Conservation (phyloP, 2,888 invertebrate species). For the Teleogryllus oceanicus region DNA sequence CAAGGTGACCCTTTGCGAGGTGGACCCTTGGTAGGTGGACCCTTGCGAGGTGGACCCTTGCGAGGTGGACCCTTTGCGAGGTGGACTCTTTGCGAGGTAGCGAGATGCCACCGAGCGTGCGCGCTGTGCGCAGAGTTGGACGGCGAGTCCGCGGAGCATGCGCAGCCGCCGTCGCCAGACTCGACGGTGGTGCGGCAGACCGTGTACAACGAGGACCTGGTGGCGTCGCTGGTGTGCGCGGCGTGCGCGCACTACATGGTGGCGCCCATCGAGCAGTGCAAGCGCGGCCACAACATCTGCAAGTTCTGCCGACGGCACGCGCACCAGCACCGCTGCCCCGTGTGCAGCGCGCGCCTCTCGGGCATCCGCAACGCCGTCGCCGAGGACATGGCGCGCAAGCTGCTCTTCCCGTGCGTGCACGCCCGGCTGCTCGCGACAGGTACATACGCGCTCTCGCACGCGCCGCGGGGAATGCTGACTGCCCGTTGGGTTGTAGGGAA, state of each 20-base stretch:
- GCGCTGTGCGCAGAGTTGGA: not conserved
- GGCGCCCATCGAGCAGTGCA: not conserved
- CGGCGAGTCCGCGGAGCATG: not conserved
- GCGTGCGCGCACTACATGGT: not conserved
- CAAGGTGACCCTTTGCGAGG: too few relatives aligned
- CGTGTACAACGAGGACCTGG: not conserved
- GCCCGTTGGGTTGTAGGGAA: too few relatives aligned
- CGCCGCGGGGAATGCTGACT: too few relatives aligned
- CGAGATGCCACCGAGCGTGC: too few relatives aligned
- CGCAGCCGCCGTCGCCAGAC: constrained; percentile 20
- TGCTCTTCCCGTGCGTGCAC: constrained; percentile 1
- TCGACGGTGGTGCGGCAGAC: not conserved
- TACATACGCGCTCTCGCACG: not conserved
- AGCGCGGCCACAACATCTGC: not conserved
- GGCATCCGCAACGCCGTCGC: not conserved
- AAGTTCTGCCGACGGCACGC: not conserved
- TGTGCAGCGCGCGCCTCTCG: not conserved
- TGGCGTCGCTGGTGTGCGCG: not conserved
- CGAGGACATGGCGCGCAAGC: not conserved
- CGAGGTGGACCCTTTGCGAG: too few relatives aligned
- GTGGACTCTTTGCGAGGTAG: too few relatives aligned
- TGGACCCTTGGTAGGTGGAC: too few relatives aligned
- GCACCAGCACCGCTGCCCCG: not conserved
- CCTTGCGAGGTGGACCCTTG: too few relatives aligned
- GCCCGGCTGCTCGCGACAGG: not conserved